Conservation (phyloP, 2,888 invertebrate genomes). For the Cephus sareptanus region DNA sequence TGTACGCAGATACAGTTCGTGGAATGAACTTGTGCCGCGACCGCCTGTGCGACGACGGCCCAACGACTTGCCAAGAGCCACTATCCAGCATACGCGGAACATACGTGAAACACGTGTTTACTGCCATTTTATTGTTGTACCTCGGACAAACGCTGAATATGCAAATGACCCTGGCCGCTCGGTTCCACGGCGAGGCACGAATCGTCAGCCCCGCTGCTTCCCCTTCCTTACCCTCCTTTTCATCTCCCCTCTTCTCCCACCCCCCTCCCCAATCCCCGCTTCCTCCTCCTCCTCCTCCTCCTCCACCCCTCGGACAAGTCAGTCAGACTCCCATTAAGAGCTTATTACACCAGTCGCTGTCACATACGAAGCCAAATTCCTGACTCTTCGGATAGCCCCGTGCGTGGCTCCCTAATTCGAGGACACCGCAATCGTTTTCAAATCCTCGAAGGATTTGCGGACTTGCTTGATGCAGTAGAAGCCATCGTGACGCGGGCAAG, state of each 20-base stretch:
- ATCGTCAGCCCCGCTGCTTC: too few relatives aligned
- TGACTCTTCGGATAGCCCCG: too few relatives aligned
- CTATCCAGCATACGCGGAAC: too few relatives aligned
- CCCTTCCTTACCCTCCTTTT: not conserved
- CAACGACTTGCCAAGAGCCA: too few relatives aligned
- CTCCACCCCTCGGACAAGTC: not conserved
- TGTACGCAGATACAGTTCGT: not conserved
- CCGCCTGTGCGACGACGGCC: too few relatives aligned
- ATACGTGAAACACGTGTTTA: constrained; percentile 45
- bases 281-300: not conserved
- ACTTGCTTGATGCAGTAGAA: too few relatives aligned
- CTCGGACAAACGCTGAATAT: constrained; percentile 21
- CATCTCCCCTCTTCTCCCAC: not conserved
- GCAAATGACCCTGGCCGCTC: constrained; percentile 21
- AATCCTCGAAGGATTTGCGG: too few relatives aligned
- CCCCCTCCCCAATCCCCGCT: not conserved
- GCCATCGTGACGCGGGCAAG: too few relatives aligned
- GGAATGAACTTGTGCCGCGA: not conserved
- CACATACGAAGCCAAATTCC: too few relatives aligned
- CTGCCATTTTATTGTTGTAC: constrained; percentile 48
- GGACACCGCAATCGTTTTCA: too few relatives aligned
- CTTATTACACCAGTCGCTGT: too few relatives aligned
- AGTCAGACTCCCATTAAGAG: not conserved
- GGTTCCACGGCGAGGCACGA: not conserved
- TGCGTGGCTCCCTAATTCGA: too few relatives aligned